Base-by-base conservation (phyloP, 2,888 invertebrate genomes). In the Perithous albicinctus region DNA sequence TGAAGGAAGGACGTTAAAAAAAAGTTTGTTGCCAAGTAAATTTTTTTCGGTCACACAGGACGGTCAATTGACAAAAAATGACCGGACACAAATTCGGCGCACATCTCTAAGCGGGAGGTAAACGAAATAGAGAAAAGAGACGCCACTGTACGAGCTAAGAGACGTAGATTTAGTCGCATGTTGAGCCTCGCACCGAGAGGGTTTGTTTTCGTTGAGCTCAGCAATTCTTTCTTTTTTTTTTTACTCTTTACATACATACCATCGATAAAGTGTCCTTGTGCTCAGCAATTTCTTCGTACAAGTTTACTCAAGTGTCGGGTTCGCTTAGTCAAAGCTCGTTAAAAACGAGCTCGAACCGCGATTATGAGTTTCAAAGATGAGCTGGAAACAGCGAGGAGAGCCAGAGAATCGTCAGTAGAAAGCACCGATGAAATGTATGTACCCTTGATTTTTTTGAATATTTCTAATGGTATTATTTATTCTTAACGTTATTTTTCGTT, bases 161-260 rank as follows among this genome's bases (percentile, higher is more conserved):
- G 29, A 29, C 29, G 29, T 5, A 2, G 29, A 10, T 15, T 2
- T 48, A 29, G 29, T 56, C 29, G 56, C 4, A 7, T 29, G 2
- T 29, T 29, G 29, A 26, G 56, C 29, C 2, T 12, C 56, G 56
- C 56, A 32, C 15, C 0, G 6, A 7, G 3, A n/a, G 15, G 15
- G n/a, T 56, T 56, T 56, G 26, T n/a, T 29, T 56, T 15, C n/a
- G 15, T 26, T 2, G 56, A 56, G 54, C 29, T 56, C 12, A 56
- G 56, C 56, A 15, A 15, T 32, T 56, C 32, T 48, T 56, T 54
- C 32, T 32, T 15, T 26, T 56, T n/a, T n/a, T n/a, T n/a, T n/a
- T n/a, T n/a, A n/a, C n/a, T n/a, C n/a, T n/a, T n/a, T n/a, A n/a
- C n/a, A n/a, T n/a, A n/a, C n/a, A n/a, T 2, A 1, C 15, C 2